Evolutionary conservation across 2,113 vertebrate genomes (phyloP).

Genomic region (Micromys minutus): DNA sequence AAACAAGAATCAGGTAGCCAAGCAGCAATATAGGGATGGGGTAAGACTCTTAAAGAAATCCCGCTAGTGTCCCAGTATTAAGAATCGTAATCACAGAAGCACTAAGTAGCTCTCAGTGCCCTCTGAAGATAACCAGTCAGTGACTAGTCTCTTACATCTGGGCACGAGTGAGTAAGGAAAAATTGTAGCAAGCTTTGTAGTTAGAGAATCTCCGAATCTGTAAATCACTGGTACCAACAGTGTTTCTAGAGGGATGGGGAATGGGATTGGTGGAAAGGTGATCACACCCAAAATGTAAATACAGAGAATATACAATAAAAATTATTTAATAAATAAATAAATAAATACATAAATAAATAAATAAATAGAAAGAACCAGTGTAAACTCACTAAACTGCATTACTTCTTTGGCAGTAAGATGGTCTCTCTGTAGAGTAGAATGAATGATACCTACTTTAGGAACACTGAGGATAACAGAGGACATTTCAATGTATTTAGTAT

Average conservation of each 20-base stretch:
- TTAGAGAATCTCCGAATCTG: neutral
- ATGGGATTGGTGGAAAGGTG: too few species aligned
- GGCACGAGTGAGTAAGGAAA: neutral
- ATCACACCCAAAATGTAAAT: too few species aligned
- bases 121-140: neutral
- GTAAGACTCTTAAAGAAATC: neutral
- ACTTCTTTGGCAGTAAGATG: neutral
- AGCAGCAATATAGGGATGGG: neutral
- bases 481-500: accelerated
- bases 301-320: too few species aligned
- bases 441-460: neutral
- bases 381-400: neutral
- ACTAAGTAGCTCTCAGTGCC: neutral
- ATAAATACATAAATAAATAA: too few species aligned
- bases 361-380: too few species aligned
- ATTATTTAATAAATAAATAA: too few species aligned
- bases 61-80: neutral
- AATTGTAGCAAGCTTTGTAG: neutral
- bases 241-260: too few species aligned
- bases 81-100: neutral
- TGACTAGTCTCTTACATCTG: neutral
- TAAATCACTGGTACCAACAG: neutral
- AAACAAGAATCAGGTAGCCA: neutral
- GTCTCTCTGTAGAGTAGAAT: neutral
- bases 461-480: neutral